Conservation (phyloP, 2,888 invertebrate species). For the Eilema sororculum region DNA sequence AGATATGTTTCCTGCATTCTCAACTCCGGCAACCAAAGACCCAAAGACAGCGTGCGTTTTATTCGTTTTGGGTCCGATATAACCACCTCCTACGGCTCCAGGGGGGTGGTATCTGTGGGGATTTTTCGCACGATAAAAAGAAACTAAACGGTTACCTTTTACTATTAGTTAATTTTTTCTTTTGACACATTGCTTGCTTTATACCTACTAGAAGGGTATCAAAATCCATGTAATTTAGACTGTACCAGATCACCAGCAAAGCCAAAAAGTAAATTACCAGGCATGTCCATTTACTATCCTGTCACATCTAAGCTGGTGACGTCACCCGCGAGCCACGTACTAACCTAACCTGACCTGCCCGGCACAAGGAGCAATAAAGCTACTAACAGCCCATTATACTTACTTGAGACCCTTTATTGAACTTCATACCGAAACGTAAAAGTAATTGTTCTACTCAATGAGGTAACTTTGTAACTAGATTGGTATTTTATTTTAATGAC, state of each 20-base stretch:
- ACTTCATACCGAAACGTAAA: slow-evolving; percentile 38
- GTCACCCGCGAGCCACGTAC: slow-evolving; percentile 31
- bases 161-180: too few species aligned
- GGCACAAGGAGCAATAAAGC: slow-evolving; percentile 40
- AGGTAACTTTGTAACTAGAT: slow-evolving; percentile 26
- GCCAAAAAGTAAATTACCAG: slow-evolving; percentile 22
- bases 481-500: slow-evolving; percentile 24
- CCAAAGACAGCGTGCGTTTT: too few species aligned
- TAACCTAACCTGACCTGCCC: slow-evolving; percentile 39
- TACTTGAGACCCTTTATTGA: slow-evolving; percentile 41
- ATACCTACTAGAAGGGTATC: too few species aligned
- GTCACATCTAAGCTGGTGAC: slow-evolving; percentile 47
- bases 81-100: too few species aligned
- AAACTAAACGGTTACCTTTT: too few species aligned
- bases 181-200: too few species aligned
- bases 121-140: too few species aligned
- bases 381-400: slow-evolving; percentile 42
- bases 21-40: too few species aligned
- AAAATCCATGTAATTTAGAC: not conserved
- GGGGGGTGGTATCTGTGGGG: too few species aligned
- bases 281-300: slow-evolving; percentile 45
- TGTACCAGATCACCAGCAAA: slow-evolving; percentile 36
- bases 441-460: slow-evolving; percentile 35
- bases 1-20: too few species aligned
- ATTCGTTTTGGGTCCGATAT: too few species aligned